Evolutionary conservation across 2,113 vertebrate species (phyloP).

Genomic region (Petroica traversi): DNA sequence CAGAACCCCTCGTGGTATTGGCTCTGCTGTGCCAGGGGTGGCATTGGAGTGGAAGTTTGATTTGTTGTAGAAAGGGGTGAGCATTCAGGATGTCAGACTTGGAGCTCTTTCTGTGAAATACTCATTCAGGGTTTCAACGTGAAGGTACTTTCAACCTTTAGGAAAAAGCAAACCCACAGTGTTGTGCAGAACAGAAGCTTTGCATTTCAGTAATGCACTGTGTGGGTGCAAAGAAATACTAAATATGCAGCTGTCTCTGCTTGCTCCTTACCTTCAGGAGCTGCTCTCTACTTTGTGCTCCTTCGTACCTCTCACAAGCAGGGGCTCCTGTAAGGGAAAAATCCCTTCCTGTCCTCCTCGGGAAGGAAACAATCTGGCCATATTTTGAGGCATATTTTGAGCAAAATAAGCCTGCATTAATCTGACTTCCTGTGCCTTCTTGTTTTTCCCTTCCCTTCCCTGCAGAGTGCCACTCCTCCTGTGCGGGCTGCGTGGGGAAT

Average conservation of each 20-base stretch:
- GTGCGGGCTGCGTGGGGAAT: conserved; percentile 74
- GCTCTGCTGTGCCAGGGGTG: background rate
- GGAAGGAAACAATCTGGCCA: background rate
- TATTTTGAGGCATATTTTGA: background rate
- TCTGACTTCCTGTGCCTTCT: background rate
- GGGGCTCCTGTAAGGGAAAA: background rate
- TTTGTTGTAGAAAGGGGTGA: background rate
- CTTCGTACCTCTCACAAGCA: background rate
- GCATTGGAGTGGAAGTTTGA: background rate
- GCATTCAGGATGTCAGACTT: background rate
- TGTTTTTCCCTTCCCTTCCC: background rate
- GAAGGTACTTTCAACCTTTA: background rate
- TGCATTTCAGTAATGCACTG: background rate
- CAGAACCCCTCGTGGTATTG: background rate
- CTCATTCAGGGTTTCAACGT: background rate
- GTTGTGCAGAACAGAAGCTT: background rate
- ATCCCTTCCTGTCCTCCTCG: background rate
- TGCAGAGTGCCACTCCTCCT: conserved; percentile 86
- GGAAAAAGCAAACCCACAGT: background rate
- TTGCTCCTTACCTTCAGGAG: background rate
- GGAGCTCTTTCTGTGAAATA: background rate
- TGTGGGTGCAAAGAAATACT: background rate
- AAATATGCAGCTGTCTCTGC: background rate
- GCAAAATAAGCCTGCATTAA: background rate
- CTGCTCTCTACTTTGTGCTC: background rate